phyloP scores from a whole-genome alignment of 2,888 invertebrate genomes.

The Nebria brevicollis region DNA sequence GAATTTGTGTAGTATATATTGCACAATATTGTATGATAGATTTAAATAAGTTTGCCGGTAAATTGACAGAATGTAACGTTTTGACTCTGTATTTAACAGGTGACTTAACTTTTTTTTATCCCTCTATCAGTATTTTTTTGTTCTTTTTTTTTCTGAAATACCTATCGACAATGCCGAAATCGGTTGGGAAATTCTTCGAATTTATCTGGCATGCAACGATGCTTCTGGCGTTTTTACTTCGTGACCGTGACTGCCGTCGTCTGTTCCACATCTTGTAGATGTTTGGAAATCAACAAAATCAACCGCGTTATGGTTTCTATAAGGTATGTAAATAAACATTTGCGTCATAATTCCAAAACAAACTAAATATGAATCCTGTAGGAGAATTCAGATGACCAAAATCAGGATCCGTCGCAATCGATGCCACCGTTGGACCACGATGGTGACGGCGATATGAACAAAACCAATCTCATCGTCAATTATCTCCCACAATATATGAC shows the following conservation, averaged over 20 bases:
- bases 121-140: conserved; percentile 25
- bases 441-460: conserved; percentile 58
- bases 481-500: conserved; percentile 94
- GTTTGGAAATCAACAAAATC: conserved; percentile 28
- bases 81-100: conserved; percentile 13
- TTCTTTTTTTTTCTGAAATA: conserved; percentile 30
- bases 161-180: conserved; percentile 2
- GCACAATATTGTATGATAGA: neutral
- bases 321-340: conserved; percentile 18
- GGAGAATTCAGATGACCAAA: neutral
- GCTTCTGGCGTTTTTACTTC: conserved; percentile 10
- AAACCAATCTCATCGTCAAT: conserved; percentile 93
- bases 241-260: neutral
- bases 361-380: neutral
- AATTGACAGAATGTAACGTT: neutral
- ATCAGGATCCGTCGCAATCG: neutral
- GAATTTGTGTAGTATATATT: too few relatives aligned
- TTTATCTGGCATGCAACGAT: conserved; percentile 21
- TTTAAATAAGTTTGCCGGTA: neutral
- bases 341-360: neutral
- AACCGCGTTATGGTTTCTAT: conserved; percentile 36
- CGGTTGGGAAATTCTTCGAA: neutral
- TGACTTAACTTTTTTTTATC: conserved; percentile 6
- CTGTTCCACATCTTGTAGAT: conserved; percentile 5
- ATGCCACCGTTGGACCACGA: conserved; percentile 49